These are phyloP conservation scores for Neria commutata DNA, from an alignment of 2,888 invertebrate species.

Conservation along the genomic window DNA sequence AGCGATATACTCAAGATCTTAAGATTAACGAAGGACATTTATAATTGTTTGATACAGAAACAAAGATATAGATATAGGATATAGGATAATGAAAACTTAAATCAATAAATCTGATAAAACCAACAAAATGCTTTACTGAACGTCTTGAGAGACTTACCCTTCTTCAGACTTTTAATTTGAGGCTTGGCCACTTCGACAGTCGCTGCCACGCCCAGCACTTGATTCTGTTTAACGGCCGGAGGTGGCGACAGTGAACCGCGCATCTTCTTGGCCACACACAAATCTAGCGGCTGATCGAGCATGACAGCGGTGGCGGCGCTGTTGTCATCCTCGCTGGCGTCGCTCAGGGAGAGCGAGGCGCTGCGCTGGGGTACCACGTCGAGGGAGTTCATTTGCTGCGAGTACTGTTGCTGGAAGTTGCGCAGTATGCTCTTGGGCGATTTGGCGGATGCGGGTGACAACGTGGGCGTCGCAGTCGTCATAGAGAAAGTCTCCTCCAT, in stretches of 20 bases:
- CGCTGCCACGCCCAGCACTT: slow-evolving; percentile 23
- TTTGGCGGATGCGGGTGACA: slow-evolving; percentile 45
- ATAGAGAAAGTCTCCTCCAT: slow-evolving; percentile 36
- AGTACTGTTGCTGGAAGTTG: slow-evolving; percentile 55
- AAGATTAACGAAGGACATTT: too few relatives aligned
- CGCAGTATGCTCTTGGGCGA: slow-evolving; percentile 59
- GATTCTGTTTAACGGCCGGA: slow-evolving; percentile 29
- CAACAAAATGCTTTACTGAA: too few relatives aligned
- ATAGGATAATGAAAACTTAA: too few relatives aligned
- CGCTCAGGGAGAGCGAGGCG: slow-evolving; percentile 56
- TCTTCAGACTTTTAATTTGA: slow-evolving; percentile 34
- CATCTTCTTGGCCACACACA: slow-evolving; percentile 66
- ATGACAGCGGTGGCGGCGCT: slow-evolving; percentile 21
- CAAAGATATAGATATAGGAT: too few relatives aligned
- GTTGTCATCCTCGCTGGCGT: slow-evolving; percentile 62
- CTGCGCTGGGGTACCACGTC: slow-evolving; percentile 24
- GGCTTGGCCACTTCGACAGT: slow-evolving; percentile 40
- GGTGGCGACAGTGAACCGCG: slow-evolving; percentile 31
- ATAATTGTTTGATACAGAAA: too few relatives aligned
- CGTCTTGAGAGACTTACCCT: slow-evolving; percentile 36
- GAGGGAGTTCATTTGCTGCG: slow-evolving; percentile 40
- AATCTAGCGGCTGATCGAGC: slow-evolving; percentile 67
- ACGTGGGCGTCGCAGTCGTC: slow-evolving; percentile 22
- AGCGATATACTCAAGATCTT: too few relatives aligned
- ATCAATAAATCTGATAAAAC: too few relatives aligned